Evolutionary conservation across 1,140 invertebrate species (phyloP), one percentile per base, ranked within the genome.

Genomic region (Trichonephila inaurata): DNA sequence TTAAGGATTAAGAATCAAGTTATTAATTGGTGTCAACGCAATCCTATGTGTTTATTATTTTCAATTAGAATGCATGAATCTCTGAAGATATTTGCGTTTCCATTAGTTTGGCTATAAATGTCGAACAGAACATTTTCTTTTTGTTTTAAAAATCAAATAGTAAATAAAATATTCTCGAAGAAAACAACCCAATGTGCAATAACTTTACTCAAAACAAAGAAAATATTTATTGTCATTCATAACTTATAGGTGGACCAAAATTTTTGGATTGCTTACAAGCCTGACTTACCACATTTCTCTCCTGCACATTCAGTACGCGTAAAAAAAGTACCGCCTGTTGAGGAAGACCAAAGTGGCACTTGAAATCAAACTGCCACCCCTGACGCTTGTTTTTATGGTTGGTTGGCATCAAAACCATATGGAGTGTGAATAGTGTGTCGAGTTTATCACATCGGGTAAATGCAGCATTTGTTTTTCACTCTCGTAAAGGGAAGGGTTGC

Each of bases 391-490:
- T 77, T 77, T 77, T 77, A 77, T 77, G 72, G 72, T 28, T 77
- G 72, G 72, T 19, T 77, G 72, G 72, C 16, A 77, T 77, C 72
- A 77, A 77, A 77, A 77, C 24, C 72, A 77, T 77, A 77, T 77
- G 72, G 72, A 19, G 72, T 77, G 72, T 77, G 28, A 77, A 77
- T 77, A 77, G 72, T 77, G 18, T 40, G 72, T 19, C 14, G 28
- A 77, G 72, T 77, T 77, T 77, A 77, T 77, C 72, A 77, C 28
- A 18, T 40, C 24, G 24, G 28, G 28, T 40, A 33, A 40, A 77
- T 40, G 28, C 33, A 33, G 72, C 72, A 33, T 77, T 33, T 77
- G 28, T 77, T 77, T 77, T 24, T 19, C 72, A 18, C 72, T 33
- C 2, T 19, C 14, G 72, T 28, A 40, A 18, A 1, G 16, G 28